Base-by-base conservation (phyloP, 2,113 vertebrate genomes). In the Urocolius indicus region DNA sequence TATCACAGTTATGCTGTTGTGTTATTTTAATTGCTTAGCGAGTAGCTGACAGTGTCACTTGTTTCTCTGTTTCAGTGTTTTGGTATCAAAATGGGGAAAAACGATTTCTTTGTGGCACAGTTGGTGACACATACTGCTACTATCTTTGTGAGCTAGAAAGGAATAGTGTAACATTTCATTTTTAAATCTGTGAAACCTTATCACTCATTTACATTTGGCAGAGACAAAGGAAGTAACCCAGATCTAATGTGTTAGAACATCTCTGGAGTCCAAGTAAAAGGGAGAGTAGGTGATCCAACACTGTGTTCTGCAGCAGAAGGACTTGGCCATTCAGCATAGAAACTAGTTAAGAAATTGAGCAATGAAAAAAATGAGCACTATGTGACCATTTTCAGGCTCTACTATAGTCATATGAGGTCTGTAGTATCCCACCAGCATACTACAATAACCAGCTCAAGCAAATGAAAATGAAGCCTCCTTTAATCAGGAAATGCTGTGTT, bases 121-220 rank as follows among this genome's bases (percentile, higher is more conserved):
- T 93, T 63, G 82, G 75, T 95, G 95, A 84, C 90, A 89, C 1
- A 3, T 55, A 34, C 72, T 82, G 88, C 92, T 96, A 49, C 93
- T 94, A 18, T 87, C 92, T 93, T 66, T 88, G 88, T 92, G 83
- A 95, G 58, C 76, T 61, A 46, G 74, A 34, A 82, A 57, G 57
- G 68, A 68, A 54, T 30, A 11, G 72, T 82, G 83, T 90, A 81
- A 89, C 45, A 8, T 89, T 62, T 59, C 79, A 24, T 65, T 84
- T 94, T 78, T 87, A 94, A 93, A 81, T 65, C 93, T 84, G 76
- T 84, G 88, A 95, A 95, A 87, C 80, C 75, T 90, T 93, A 82
- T 76, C 22, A 9, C 73, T 93, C 29, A 0, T 75, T 94, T 59
- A 8, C 85, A 10, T 54, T 93, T 93, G 90, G 83, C 83, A 84